Conservation (phyloP, 1,140 invertebrate species). For the Acromyrmex heyeri region DNA sequence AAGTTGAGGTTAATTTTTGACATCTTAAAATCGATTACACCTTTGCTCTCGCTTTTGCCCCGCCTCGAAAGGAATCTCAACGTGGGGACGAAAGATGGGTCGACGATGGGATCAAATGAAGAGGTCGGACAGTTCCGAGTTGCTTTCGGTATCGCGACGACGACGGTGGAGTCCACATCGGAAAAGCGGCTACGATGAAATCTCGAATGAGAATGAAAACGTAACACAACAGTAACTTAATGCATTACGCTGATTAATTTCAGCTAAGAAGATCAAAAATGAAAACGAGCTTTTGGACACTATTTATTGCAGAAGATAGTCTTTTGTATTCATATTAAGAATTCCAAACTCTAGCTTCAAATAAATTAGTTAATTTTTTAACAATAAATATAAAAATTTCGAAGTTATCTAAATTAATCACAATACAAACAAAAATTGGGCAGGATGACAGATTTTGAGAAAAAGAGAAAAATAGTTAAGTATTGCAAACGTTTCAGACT, state of each 20-base stretch:
- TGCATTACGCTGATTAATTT: not conserved
- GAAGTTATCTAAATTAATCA: too few species aligned
- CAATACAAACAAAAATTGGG: too few species aligned
- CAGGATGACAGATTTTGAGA: too few species aligned
- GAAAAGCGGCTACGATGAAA: constrained; percentile 71
- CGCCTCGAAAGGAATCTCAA: constrained; percentile 86
- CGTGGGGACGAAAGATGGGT: constrained; percentile 90
- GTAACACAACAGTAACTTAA: constrained; percentile 65
- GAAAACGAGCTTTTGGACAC: too few species aligned
- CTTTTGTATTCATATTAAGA: too few species aligned
- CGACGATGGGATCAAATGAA: constrained; percentile 89
- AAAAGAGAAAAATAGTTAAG: too few species aligned
- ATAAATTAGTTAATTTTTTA: too few species aligned
- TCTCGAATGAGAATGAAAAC: constrained; percentile 75
- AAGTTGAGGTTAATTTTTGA: not conserved
- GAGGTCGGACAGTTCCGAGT: constrained; percentile 88
- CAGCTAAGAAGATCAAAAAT: not conserved
- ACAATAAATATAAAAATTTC: too few species aligned
- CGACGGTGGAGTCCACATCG: constrained; percentile 86
- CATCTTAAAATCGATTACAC: constrained; percentile 7
- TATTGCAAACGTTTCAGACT: too few species aligned
- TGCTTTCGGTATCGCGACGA: constrained; percentile 85
- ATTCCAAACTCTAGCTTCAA: too few species aligned
- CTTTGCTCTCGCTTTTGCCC: not conserved
- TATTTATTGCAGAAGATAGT: too few species aligned